These are phyloP conservation scores for Picus viridis DNA, from an alignment of 2,797 vertebrate species.

Conservation along the genomic window DNA sequence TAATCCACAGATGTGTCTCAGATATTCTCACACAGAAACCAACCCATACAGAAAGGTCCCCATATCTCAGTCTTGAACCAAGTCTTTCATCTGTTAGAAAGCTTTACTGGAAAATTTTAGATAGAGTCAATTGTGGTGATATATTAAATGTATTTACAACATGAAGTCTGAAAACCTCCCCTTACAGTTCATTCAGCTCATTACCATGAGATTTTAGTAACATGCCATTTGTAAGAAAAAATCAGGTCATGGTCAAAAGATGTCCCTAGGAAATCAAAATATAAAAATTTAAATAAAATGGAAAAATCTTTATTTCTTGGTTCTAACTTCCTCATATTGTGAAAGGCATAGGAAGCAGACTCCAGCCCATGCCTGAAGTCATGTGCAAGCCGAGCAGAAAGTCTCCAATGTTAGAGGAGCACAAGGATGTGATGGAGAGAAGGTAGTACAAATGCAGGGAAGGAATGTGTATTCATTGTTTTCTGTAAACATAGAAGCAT, in stretches of 20 bases:
- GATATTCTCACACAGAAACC: not conserved
- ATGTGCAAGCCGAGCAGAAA: not conserved
- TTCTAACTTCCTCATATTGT: not conserved
- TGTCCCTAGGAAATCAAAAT: not conserved
- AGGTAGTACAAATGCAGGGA: not conserved
- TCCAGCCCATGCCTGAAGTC: not conserved
- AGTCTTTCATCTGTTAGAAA: not conserved
- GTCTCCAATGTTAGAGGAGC: not conserved
- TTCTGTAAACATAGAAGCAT: constrained; percentile 18
- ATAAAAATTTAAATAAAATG: not conserved
- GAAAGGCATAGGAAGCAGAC: not conserved
- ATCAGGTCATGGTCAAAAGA: not conserved
- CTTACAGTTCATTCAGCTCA: not conserved
- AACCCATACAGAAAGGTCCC: not conserved
- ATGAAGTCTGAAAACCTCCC: not conserved
- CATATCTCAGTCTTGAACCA: not conserved
- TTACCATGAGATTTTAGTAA: not conserved
- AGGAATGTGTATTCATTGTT: constrained; percentile 12
- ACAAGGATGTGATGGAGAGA: not conserved
- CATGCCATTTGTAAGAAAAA: not conserved
- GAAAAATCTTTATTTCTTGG: not conserved
- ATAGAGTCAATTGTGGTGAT: not conserved
- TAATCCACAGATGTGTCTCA: not conserved
- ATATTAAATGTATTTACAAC: not conserved
- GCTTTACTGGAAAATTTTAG: not conserved